Percentiles rank a stretch among this genome's conserved stretches.
These are phyloP conservation scores for Drosophila sproati DNA, from an alignment of 1,140 invertebrate genomes.

Conservation along the genomic window DNA sequence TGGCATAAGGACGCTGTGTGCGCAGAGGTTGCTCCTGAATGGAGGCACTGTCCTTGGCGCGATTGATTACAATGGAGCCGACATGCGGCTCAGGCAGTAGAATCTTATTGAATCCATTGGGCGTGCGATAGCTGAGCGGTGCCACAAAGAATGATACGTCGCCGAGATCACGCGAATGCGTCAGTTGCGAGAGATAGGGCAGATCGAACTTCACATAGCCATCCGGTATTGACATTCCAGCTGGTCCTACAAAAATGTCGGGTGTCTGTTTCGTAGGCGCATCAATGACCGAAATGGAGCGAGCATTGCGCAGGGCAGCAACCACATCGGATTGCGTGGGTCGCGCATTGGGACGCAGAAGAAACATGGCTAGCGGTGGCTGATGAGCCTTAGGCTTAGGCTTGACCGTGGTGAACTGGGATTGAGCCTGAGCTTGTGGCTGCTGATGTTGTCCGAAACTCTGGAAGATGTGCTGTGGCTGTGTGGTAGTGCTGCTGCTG, in stretches of 20 bases:
- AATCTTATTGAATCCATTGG: slow-evolving; percentile 92
- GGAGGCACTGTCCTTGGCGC: slow-evolving; percentile 53
- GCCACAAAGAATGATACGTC: slow-evolving; percentile 94
- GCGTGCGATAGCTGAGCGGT: slow-evolving; percentile 92
- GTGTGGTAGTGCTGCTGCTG: slow-evolving; percentile 79
- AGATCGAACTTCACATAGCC: slow-evolving; percentile 92
- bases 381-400: slow-evolving; percentile 90
- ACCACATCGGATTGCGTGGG: slow-evolving; percentile 89
- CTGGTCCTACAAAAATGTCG: slow-evolving; percentile 92
- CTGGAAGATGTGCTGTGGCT: slow-evolving; percentile 85
- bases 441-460: slow-evolving; percentile 51
- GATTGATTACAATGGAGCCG: slow-evolving; percentile 91
- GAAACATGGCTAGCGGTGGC: slow-evolving; percentile 92
- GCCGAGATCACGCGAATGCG: slow-evolving; percentile 88
- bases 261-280: slow-evolving; percentile 88
- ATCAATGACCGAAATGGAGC: slow-evolving; percentile 91
- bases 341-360: slow-evolving; percentile 86
- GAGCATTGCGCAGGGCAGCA: slow-evolving; percentile 88
- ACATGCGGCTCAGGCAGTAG: slow-evolving; percentile 93
- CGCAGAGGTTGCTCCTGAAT: slow-evolving; percentile 49
- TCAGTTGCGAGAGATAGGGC: slow-evolving; percentile 91
- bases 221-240: slow-evolving; percentile 88
- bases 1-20: slow-evolving; percentile 50
- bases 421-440: slow-evolving; percentile 26
- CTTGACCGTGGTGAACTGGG: slow-evolving; percentile 76